phyloP scores from a whole-genome alignment of 2,113 vertebrate species.

The Dicaeum eximium region DNA sequence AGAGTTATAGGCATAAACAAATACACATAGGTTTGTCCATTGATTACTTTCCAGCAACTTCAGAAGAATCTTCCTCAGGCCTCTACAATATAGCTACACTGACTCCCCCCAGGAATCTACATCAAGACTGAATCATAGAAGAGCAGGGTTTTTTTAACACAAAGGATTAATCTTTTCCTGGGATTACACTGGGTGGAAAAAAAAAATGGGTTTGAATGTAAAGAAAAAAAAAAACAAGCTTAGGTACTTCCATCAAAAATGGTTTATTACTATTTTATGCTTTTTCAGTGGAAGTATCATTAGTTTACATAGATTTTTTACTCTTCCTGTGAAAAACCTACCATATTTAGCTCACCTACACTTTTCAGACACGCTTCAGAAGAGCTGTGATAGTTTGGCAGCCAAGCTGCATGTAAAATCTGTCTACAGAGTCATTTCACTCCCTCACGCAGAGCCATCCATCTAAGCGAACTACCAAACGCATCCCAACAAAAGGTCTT shows the following conservation, averaged over 20 bases:
- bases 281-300: neutral
- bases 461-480: neutral
- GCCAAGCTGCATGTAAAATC: neutral
- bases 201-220: accelerated
- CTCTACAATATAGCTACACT: accelerated
- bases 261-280: neutral
- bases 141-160: neutral
- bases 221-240: neutral
- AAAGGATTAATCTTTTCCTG: neutral
- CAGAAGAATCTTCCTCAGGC: neutral
- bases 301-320: neutral
- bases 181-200: neutral
- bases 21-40: neutral
- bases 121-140: neutral
- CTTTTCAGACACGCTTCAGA: neutral
- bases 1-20: neutral
- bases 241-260: neutral
- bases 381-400: neutral
- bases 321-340: neutral
- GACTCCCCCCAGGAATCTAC: neutral
- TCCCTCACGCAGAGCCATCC: neutral
- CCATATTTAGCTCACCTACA: neutral
- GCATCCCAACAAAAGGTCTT: neutral
- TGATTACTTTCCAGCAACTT: neutral
- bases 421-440: neutral